These are phyloP conservation scores for Otis tarda DNA, from an alignment of 2,113 vertebrate genomes.

Conservation along the genomic window DNA sequence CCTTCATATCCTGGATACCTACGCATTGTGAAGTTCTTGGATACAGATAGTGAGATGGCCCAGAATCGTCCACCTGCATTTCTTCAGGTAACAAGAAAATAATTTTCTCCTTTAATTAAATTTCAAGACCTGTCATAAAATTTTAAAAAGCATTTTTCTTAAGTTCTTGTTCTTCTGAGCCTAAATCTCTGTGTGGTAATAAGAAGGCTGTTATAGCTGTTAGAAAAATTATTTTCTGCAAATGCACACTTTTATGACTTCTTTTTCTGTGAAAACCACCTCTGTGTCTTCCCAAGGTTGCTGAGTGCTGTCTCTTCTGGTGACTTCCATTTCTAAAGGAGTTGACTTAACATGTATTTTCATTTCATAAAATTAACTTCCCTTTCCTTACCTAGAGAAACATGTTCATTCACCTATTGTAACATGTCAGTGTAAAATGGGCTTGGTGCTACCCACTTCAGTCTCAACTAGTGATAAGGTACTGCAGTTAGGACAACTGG, in stretches of 20 bases:
- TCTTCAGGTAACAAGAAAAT: conserved; percentile 84
- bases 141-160: background rate
- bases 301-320: background rate
- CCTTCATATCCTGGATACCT: conserved; percentile 96
- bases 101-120: background rate
- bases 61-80: conserved; percentile 87
- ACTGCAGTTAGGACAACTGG: background rate
- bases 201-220: background rate
- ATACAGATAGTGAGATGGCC: conserved; percentile 70
- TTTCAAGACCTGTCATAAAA: background rate
- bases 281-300: background rate
- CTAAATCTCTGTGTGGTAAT: background rate
- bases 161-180: background rate
- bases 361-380: background rate
- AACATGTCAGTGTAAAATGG: background rate
- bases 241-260: fast-evolving
- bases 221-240: background rate
- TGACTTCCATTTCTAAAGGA: background rate
- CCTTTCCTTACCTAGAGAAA: background rate
- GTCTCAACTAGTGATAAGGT: background rate
- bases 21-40: conserved; percentile 91
- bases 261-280: background rate
- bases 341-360: background rate
- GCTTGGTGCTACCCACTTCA: fast-evolving
- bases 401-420: background rate